Conservation (phyloP, 2,797 vertebrate genomes). For the Choloepus didactylus region DNA sequence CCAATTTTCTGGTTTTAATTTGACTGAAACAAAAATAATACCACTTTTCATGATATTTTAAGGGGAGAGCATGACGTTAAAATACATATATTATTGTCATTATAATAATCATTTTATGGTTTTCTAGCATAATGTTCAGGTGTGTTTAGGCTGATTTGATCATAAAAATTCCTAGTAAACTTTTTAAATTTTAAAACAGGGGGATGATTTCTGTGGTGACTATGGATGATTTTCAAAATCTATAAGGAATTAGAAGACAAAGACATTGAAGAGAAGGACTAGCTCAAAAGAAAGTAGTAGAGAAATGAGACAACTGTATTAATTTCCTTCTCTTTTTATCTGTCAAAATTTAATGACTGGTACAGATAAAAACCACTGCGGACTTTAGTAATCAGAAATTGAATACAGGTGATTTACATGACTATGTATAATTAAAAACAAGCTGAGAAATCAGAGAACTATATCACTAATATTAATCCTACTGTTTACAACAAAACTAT, state of each 20-base stretch:
- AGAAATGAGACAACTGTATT: background rate
- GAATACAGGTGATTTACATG: background rate
- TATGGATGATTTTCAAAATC: constrained; percentile 44
- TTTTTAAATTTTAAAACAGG: background rate
- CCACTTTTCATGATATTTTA: background rate
- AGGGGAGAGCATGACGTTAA: constrained; percentile 14
- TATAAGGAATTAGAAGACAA: background rate
- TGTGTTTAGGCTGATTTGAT: constrained; percentile 34
- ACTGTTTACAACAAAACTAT: constrained; percentile 71
- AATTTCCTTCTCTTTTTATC: constrained; percentile 59
- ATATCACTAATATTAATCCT: constrained; percentile 46
- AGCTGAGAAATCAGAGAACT: constrained; percentile 69
- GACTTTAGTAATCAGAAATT: constrained; percentile 55
- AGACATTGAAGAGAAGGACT: constrained; percentile 25
- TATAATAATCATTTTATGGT: constrained; percentile 8
- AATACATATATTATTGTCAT: constrained; percentile 19
- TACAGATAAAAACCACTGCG: constrained; percentile 48
- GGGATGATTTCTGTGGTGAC: background rate
- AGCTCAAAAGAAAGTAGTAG: constrained; percentile 23
- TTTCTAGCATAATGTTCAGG: constrained; percentile 45
- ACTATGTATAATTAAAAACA: constrained; percentile 59
- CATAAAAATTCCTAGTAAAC: constrained; percentile 10
- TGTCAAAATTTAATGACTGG: constrained; percentile 35
- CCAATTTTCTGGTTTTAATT: constrained; percentile 46
- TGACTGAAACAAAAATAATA: constrained; percentile 57